Conservation (phyloP, 2,888 invertebrate species). For the Folsomia candida region DNA sequence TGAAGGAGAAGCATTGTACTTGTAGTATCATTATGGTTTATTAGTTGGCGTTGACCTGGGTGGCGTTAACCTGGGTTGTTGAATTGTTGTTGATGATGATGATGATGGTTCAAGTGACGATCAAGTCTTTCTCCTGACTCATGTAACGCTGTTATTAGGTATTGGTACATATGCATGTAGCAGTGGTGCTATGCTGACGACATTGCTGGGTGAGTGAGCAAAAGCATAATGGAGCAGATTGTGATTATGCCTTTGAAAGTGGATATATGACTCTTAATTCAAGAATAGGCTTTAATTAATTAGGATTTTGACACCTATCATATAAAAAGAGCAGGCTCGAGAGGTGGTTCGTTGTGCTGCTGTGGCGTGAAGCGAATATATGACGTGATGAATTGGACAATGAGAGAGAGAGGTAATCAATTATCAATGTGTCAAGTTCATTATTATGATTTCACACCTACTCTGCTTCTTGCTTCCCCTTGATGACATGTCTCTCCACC, state of each 20-base stretch:
- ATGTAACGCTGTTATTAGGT: too few species aligned
- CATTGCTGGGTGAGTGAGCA: too few species aligned
- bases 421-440: constrained; percentile 42
- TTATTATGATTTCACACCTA: constrained; percentile 39
- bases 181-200: too few species aligned
- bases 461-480: constrained; percentile 7
- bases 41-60: not conserved
- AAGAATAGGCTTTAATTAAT: constrained; percentile 35
- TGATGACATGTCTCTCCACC: not conserved
- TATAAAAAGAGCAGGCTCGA: constrained; percentile 2
- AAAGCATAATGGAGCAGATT: too few species aligned
- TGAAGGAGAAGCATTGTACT: too few species aligned
- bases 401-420: constrained; percentile 38
- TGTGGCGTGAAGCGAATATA: not conserved
- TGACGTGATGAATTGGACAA: constrained; percentile 43
- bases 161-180: too few species aligned
- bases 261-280: not conserved
- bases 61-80: too few species aligned
- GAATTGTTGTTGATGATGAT: too few species aligned
- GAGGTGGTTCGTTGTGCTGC: not conserved
- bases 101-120: too few species aligned
- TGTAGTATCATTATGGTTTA: not conserved
- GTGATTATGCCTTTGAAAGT: not conserved
- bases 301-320: constrained; percentile 42
- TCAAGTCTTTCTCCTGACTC: too few species aligned